phyloP scores from a whole-genome alignment of 2,888 invertebrate genomes.

The Parnassius apollo region DNA sequence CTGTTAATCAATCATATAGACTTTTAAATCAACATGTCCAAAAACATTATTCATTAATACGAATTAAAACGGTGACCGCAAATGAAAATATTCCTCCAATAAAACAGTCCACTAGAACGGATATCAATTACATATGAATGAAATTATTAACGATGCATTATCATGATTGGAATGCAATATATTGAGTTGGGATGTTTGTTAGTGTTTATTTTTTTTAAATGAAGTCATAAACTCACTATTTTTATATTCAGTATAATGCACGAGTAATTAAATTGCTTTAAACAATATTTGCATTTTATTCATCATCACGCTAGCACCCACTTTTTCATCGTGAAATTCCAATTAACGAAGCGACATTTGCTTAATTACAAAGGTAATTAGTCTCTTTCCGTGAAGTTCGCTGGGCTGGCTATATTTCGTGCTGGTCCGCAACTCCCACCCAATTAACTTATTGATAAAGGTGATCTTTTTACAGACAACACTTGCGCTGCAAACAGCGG shows the following conservation, averaged over 20 bases:
- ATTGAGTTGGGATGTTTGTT: background rate
- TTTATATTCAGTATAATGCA: constrained; percentile 2
- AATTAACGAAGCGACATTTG: constrained; percentile 58
- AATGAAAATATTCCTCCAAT: constrained; percentile 8
- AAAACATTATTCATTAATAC: constrained; percentile 12
- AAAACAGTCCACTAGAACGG: constrained; percentile 1
- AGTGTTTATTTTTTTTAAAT: background rate
- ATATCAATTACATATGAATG: constrained; percentile 23
- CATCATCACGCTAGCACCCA: constrained; percentile 62
- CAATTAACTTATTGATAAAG: constrained; percentile 31
- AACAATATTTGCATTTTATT: constrained; percentile 58
- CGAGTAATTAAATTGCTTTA: constrained; percentile 27
- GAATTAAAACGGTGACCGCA: constrained; percentile 17
- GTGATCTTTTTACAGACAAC: constrained; percentile 23
- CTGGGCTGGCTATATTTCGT: constrained; percentile 30
- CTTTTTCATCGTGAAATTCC: constrained; percentile 53
- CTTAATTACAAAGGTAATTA: constrained; percentile 63
- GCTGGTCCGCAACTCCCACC: constrained; percentile 25
- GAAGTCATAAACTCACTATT: background rate
- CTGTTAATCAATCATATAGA: background rate
- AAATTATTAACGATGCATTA: constrained; percentile 28
- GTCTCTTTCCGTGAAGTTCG: constrained; percentile 43
- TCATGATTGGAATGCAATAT: constrained; percentile 19
- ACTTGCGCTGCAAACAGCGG: constrained; percentile 1
- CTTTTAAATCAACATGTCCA: constrained; percentile 15